phyloP scores from a whole-genome alignment of 2,797 vertebrate genomes.

The Muscicapa comitata region DNA sequence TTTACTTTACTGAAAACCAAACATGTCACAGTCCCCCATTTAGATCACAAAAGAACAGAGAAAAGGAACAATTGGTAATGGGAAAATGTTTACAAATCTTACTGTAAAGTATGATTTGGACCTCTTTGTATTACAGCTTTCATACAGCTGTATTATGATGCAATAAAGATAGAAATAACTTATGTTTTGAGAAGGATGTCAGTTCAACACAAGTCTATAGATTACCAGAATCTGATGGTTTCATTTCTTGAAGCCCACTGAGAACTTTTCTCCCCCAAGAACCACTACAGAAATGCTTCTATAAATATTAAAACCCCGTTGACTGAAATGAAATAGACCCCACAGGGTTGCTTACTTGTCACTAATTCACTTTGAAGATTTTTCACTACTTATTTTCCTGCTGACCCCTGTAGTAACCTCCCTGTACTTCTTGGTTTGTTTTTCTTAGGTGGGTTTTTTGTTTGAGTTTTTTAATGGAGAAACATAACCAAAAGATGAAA shows the following conservation, averaged over 20 bases:
- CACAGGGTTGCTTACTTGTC: background rate
- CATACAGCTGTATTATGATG: background rate
- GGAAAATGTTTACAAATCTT: slow-evolving; percentile 49
- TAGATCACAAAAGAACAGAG: slow-evolving; percentile 36
- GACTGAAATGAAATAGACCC: background rate
- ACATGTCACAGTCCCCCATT: slow-evolving; percentile 12
- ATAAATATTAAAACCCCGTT: background rate
- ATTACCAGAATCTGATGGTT: slow-evolving; percentile 36
- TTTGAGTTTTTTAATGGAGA: background rate
- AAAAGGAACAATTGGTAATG: slow-evolving; percentile 27
- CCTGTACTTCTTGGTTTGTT: background rate
- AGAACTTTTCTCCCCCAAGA: background rate
- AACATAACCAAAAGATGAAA: slow-evolving; percentile 12
- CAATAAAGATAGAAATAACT: background rate
- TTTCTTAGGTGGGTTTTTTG: background rate
- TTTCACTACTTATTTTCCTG: background rate
- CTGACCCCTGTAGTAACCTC: background rate
- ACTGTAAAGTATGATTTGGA: slow-evolving; percentile 43
- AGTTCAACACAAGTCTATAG: background rate
- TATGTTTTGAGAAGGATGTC: background rate
- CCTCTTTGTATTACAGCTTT: background rate
- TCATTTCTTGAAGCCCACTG: background rate
- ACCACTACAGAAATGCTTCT: background rate
- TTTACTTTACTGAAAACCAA: slow-evolving; percentile 58
- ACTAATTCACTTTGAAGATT: background rate